A percentile compares a stretch with the other conserved stretches of the same genome.
These are phyloP conservation scores for Pandemis corylana DNA, from an alignment of 2,888 invertebrate genomes.

Conservation along the genomic window DNA sequence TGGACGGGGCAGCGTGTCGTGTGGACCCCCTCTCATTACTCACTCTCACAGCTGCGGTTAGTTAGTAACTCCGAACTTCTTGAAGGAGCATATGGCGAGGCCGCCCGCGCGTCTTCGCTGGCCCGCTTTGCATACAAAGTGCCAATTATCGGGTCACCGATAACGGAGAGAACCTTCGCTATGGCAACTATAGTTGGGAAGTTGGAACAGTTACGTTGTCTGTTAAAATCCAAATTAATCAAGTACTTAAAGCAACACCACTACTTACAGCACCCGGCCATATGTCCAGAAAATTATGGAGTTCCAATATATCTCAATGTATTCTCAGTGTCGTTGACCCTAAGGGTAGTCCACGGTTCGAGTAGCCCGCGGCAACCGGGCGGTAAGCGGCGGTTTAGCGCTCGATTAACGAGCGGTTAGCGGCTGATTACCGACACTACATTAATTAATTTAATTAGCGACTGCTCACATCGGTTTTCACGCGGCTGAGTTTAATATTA, in stretches of 20 bases:
- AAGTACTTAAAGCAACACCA: no score
- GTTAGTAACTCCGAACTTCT: background rate
- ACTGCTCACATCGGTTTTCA: background rate
- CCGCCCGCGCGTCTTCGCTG: background rate
- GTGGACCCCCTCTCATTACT: no score
- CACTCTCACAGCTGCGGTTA: background rate
- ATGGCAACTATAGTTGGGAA: background rate
- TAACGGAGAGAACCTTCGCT: background rate
- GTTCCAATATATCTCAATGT: no score
- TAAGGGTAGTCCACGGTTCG: background rate
- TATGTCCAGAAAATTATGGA: no score
- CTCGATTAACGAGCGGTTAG: background rate
- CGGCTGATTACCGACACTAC: background rate
- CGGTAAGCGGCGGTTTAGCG: background rate
- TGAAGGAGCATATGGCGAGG: background rate
- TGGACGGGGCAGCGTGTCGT: no score
- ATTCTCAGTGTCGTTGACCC: no score
- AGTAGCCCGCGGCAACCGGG: background rate
- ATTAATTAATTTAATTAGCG: background rate
- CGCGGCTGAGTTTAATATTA: background rate
- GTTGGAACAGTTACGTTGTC: background rate
- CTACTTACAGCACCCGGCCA: no score
- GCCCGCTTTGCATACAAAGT: constrained; percentile 8
- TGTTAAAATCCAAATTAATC: background rate
- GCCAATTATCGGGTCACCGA: background rate